A percentile compares a stretch with the other conserved stretches of the same genome.
Evolutionary conservation across 2,113 vertebrate species (phyloP).

Genomic region (Oreochromis spilurus): DNA sequence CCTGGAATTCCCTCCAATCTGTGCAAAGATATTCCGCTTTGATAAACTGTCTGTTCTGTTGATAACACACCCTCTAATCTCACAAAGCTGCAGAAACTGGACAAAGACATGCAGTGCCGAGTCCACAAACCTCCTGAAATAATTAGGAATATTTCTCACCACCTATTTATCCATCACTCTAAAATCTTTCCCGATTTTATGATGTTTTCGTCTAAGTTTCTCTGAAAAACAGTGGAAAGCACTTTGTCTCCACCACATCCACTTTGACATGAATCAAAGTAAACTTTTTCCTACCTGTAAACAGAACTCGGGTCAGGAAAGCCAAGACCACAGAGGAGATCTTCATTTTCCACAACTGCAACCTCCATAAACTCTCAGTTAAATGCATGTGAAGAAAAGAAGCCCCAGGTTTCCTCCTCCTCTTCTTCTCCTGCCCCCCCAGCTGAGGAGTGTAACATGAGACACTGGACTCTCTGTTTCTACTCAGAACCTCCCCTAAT

Average conservation of each 20-base stretch:
- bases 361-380: slow-evolving; percentile 68
- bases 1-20: neutral
- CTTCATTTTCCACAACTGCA: slow-evolving; percentile 74
- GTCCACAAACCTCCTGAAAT: neutral
- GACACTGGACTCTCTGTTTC: slow-evolving; percentile 62
- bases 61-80: neutral
- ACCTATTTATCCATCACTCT: neutral
- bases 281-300: slow-evolving; percentile 65
- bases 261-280: neutral
- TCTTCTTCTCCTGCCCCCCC: neutral
- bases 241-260: neutral
- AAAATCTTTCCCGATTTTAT: neutral
- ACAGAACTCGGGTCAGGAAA: slow-evolving; percentile 64
- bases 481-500: slow-evolving; percentile 45
- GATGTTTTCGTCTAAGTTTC: neutral
- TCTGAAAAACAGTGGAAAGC: neutral
- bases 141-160: neutral
- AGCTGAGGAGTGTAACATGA: slow-evolving; percentile 67
- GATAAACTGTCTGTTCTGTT: neutral
- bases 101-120: neutral
- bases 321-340: slow-evolving; percentile 65
- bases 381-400: slow-evolving; percentile 44
- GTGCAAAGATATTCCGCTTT: neutral
- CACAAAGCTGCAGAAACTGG: neutral
- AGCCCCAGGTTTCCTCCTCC: slow-evolving; percentile 30